A percentile compares a stretch with the other conserved stretches of the same genome.
phyloP scores from a whole-genome alignment of 2,113 vertebrate species.

The Ctenodactylus gundi region DNA sequence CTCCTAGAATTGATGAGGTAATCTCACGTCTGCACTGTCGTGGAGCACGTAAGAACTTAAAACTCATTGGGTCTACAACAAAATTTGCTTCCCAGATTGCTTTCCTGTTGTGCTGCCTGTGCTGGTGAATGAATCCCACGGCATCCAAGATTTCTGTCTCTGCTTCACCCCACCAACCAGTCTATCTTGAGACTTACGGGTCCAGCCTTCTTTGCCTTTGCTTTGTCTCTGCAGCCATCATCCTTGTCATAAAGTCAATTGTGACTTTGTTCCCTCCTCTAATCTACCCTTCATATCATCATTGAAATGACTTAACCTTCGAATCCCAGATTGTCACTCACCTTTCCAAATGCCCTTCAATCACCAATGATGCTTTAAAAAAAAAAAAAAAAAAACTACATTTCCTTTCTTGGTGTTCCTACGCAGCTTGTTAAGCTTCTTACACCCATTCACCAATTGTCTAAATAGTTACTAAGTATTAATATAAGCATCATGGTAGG shows the following conservation, averaged over 20 bases:
- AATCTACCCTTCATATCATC: not conserved
- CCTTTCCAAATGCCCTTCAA: not conserved
- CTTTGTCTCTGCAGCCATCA: not conserved
- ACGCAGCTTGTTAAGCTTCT: constrained; percentile 6
- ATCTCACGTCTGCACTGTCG: not conserved
- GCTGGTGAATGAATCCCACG: not conserved
- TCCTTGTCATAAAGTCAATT: not conserved
- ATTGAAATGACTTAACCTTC: not conserved
- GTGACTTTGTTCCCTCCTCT: not conserved
- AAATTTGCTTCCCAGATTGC: constrained; percentile 15
- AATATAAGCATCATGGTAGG: not conserved
- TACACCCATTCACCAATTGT: not conserved
- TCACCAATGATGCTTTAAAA: not conserved
- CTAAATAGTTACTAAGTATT: constrained; percentile 9
- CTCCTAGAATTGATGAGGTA: constrained; percentile 4
- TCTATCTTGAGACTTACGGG: not conserved
- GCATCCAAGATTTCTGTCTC: not conserved
- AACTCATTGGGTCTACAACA: not conserved
- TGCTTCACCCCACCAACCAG: not conserved
- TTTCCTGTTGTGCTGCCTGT: not conserved
- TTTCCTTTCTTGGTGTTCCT: not conserved
- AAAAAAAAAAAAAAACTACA: not conserved
- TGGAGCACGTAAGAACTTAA: constrained; percentile 25
- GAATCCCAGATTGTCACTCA: not conserved
- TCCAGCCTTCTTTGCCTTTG: not conserved